These are phyloP conservation scores for Scaeva pyrastri DNA, from an alignment of 2,888 invertebrate species.

Conservation along the genomic window DNA sequence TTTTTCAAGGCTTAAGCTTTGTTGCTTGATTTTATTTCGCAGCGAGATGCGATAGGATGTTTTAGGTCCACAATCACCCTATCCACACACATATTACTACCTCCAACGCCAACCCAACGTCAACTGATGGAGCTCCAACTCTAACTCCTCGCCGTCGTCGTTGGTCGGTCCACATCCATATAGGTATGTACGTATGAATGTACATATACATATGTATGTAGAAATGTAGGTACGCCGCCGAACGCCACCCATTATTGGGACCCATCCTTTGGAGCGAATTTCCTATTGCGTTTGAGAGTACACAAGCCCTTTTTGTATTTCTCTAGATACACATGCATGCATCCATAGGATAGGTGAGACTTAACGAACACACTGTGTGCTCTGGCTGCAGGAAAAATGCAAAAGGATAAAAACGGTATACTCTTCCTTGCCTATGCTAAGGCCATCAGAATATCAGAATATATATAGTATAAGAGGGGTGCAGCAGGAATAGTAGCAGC, in stretches of 20 bases:
- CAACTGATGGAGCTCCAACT: too few relatives aligned
- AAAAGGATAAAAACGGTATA: constrained; percentile 69
- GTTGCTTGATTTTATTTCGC: constrained; percentile 75
- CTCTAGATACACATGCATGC: constrained; percentile 74
- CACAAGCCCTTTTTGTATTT: constrained; percentile 67
- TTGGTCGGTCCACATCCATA: constrained; percentile 10
- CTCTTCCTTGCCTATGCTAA: constrained; percentile 63
- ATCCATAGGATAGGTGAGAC: constrained; percentile 72
- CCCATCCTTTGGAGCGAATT: constrained; percentile 67
- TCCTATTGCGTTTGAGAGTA: constrained; percentile 70
- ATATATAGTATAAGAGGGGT: constrained; percentile 54
- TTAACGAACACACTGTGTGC: constrained; percentile 69
- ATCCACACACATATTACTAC: constrained; percentile 38
- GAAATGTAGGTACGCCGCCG: too few relatives aligned
- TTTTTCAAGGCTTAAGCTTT: constrained; percentile 70
- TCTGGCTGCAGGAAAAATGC: constrained; percentile 73
- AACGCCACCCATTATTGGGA: constrained; percentile 72
- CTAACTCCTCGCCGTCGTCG: not conserved
- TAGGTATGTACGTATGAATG: not conserved
- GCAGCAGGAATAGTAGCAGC: constrained; percentile 49
- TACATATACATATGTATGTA: not conserved
- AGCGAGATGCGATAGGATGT: constrained; percentile 68
- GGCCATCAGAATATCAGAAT: constrained; percentile 20
- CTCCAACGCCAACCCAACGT: not conserved
- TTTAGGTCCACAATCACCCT: constrained; percentile 68